Base-by-base conservation (phyloP, 2,888 invertebrate species). In the Drepanosiphum platanoidis region DNA sequence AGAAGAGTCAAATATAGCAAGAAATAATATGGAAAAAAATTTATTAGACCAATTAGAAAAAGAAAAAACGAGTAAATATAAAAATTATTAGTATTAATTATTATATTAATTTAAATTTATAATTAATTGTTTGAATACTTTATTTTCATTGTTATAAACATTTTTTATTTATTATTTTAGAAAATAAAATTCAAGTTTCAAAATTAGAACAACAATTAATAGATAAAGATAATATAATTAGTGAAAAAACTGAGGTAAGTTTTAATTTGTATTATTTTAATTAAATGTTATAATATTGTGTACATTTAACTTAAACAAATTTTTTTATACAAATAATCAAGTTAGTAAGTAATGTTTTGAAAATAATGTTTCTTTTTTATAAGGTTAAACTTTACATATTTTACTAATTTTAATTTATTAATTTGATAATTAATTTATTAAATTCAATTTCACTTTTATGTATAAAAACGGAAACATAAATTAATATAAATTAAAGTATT, bases 211-310 rank as follows among this genome's bases (percentile, higher is more conserved):
- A 84, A 70, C 52, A 84, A 58, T 58, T 84, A 68, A 70, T 30
- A 30, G 84, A 84, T 46, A 84, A 77, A 70, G 36, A 77, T 58
- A 66, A 34, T 84, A 39, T 84, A 3, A 70, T 84, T 0, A 84
- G 27, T 68, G 84, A 84, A 84, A 84, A 84, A 77, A n/a, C n/a
- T n/a, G 84, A 84, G 22, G 84, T 84, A 58, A 52, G 68, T 75
- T 58, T 34, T 39, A 61, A 27, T 66, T 46, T 22, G 27, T n/a
- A 42, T 61, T 1, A 3, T 78, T 32, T 2, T 78, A 42, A 64
- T 22, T 3, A 52, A 52, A 52, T 15, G 15, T 22, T 42, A 8
- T 72, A 72, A n/a, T n/a, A n/a, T n/a, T n/a, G n/a, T n/a, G n/a
- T n/a, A n/a, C n/a, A n/a, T n/a, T n/a, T n/a, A n/a, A n/a, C n/a